A percentile compares a stretch with the other conserved stretches of the same genome.
phyloP scores from a whole-genome alignment of 23 tunicate species.

The Botrylloides violaceus region DNA sequence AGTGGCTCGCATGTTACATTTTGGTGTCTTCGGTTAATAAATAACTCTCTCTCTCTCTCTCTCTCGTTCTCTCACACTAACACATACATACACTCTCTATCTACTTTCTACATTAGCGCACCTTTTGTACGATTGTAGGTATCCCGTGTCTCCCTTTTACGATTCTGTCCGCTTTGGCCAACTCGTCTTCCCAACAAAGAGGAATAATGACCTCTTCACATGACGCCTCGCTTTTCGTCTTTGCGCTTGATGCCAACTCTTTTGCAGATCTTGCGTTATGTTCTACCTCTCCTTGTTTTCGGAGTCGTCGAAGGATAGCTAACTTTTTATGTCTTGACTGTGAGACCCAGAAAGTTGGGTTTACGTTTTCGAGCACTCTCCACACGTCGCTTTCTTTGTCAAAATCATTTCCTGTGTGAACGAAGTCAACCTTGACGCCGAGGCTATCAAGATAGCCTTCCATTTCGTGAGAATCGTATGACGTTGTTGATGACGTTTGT shows the following conservation, averaged over 20 bases:
- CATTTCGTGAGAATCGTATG: slow-evolving; percentile 4
- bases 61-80: no score
- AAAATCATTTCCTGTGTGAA: background rate
- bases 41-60: no score
- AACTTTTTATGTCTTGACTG: slow-evolving; percentile 40
- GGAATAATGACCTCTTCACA: slow-evolving; percentile 13
- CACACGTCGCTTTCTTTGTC: slow-evolving; percentile 55
- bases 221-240: background rate
- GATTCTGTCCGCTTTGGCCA: background rate
- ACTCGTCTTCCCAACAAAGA: slow-evolving; percentile 27
- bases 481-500: slow-evolving; percentile 5
- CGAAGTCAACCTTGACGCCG: background rate
- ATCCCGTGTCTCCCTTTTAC: background rate
- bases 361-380: slow-evolving; percentile 51
- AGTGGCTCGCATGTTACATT: no score
- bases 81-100: background rate
- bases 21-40: no score
- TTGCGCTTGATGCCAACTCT: background rate
- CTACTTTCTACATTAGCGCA: no score
- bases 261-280: background rate
- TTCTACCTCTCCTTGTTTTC: background rate
- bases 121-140: background rate
- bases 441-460: slow-evolving; percentile 6
- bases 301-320: slow-evolving; percentile 3
- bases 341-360: slow-evolving; percentile 56